phyloP scores from a whole-genome alignment of 2,888 invertebrate genomes.

The Caenorhabditis doughertyi region DNA sequence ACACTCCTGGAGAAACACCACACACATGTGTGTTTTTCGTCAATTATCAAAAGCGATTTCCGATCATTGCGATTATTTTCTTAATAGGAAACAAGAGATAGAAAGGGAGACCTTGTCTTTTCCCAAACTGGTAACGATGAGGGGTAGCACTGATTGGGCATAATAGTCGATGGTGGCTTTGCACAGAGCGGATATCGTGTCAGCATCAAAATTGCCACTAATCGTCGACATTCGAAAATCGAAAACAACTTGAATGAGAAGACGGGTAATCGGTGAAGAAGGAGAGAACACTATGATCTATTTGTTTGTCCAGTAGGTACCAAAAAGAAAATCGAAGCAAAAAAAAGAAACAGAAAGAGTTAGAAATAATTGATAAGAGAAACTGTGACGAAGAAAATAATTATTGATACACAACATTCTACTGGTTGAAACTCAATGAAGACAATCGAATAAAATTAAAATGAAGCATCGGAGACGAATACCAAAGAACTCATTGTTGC shows the following conservation, averaged over 20 bases:
- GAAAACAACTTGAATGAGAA: constrained; percentile 10
- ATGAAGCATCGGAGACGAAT: not conserved
- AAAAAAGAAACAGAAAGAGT: constrained; percentile 4
- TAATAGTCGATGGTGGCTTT: constrained; percentile 49
- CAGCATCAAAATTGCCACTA: constrained; percentile 42
- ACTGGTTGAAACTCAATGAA: not conserved
- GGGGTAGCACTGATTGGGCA: constrained; percentile 37
- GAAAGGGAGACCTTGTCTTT: constrained; percentile 38
- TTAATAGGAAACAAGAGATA: not conserved
- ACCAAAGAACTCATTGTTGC: too few species aligned
- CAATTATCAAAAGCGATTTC: constrained; percentile 29
- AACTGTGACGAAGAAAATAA: constrained; percentile 4
- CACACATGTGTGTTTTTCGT: constrained; percentile 18
- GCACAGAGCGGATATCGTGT: constrained; percentile 50
- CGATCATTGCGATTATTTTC: constrained; percentile 20
- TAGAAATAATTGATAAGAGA: constrained; percentile 39
- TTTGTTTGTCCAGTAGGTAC: constrained; percentile 40
- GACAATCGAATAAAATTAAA: not conserved
- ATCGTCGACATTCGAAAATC: constrained; percentile 16
- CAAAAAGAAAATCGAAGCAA: not conserved
- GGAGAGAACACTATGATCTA: constrained; percentile 25
- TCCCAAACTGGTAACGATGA: constrained; percentile 49
- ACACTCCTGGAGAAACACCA: constrained; percentile 24
- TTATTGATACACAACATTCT: constrained; percentile 19
- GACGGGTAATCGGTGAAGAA: not conserved